A percentile compares a stretch with the other conserved stretches of the same genome.
These are phyloP conservation scores for Podarcis lilfordi DNA, from an alignment of 2,797 vertebrate genomes.

Conservation along the genomic window DNA sequence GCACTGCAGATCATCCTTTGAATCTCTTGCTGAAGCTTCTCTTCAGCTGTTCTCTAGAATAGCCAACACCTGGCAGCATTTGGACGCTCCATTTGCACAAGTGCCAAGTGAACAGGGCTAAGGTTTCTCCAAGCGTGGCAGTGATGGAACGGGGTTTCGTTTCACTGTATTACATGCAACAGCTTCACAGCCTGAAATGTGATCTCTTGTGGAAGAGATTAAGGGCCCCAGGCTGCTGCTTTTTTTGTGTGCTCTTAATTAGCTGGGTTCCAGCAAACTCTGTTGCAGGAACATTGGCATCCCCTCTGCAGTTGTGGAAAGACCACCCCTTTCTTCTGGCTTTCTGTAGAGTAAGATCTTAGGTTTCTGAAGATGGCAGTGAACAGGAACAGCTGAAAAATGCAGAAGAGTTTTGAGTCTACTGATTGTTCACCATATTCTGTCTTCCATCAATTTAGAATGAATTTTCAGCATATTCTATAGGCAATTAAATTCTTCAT, in stretches of 20 bases:
- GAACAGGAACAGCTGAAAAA: background rate
- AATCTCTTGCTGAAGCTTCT: slow-evolving; percentile 31
- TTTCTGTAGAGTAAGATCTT: slow-evolving; percentile 53
- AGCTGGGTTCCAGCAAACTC: slow-evolving; percentile 58
- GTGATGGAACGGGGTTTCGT: slow-evolving; percentile 68
- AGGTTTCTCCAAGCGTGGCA: slow-evolving; percentile 64
- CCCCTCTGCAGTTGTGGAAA: slow-evolving; percentile 44
- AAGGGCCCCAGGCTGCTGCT: slow-evolving; percentile 63
- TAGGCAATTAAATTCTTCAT: background rate
- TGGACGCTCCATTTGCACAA: slow-evolving; percentile 39
- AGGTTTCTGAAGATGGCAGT: slow-evolving; percentile 31
- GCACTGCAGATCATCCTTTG: slow-evolving; percentile 6
- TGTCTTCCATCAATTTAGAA: background rate
- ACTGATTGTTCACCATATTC: slow-evolving; percentile 33
- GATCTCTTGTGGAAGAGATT: slow-evolving; percentile 68
- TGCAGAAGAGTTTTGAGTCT: slow-evolving; percentile 24
- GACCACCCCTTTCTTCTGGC: slow-evolving; percentile 35
- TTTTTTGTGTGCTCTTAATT: slow-evolving; percentile 63
- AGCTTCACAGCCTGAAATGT: slow-evolving; percentile 69
- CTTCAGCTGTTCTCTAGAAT: slow-evolving; percentile 36
- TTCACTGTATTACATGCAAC: slow-evolving; percentile 70
- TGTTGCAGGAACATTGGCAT: slow-evolving; percentile 54
- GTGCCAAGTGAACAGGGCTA: slow-evolving; percentile 62
- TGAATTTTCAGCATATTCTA: background rate
- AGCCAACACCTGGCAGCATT: background rate